Conservation (phyloP, 1,140 invertebrate species). For the Zaprionus ornatus region DNA sequence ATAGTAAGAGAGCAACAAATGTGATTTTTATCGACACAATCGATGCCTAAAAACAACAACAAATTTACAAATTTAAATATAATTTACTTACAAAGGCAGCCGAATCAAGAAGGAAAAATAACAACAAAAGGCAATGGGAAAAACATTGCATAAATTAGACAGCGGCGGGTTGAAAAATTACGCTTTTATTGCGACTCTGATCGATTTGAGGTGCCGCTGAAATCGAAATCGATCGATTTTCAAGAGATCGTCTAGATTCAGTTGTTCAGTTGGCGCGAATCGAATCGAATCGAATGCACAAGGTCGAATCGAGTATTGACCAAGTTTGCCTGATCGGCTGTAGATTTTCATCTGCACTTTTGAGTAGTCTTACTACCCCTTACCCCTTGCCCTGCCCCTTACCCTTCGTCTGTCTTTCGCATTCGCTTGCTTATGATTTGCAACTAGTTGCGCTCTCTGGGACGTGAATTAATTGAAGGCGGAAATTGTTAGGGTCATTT, state of each 20-base stretch:
- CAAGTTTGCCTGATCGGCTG: background rate
- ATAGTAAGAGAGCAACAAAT: conserved; percentile 68
- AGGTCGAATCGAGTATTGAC: conserved; percentile 53
- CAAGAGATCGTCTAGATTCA: conserved; percentile 58
- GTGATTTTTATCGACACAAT: conserved; percentile 65
- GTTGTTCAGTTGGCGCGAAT: conserved; percentile 48
- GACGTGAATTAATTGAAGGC: conserved; percentile 58
- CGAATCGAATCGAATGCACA: conserved; percentile 28
- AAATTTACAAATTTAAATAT: conserved; percentile 72
- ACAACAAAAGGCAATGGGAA: conserved; percentile 44
- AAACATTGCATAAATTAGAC: conserved; percentile 73
- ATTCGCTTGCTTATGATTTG: conserved; percentile 51
- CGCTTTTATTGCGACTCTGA: conserved; percentile 58
- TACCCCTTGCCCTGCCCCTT: no score
- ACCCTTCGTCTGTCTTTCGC: background rate
- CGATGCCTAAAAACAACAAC: conserved; percentile 53
- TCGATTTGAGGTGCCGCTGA: conserved; percentile 68
- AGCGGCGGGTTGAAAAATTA: conserved; percentile 57
- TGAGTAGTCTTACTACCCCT: background rate
- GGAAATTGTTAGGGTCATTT: conserved; percentile 62
- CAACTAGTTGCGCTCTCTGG: conserved; percentile 18
- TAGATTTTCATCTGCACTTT: conserved; percentile 14
- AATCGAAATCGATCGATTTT: conserved; percentile 54
- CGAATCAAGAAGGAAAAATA: background rate
- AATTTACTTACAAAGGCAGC: conserved; percentile 64